Evolutionary conservation across 1,140 invertebrate species (phyloP).

Genomic region (Trinorchestia longiramus): DNA sequence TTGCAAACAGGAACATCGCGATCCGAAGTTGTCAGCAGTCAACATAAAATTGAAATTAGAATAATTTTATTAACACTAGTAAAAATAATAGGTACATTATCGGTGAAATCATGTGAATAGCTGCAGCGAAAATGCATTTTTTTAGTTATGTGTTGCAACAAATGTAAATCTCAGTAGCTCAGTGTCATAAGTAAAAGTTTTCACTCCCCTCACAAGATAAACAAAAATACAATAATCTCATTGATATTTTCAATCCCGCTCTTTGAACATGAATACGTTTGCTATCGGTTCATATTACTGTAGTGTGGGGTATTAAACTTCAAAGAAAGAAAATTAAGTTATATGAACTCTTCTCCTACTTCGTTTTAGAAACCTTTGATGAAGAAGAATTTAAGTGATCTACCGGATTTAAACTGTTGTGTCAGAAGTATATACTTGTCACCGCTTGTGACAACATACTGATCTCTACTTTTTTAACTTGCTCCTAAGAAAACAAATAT

Average conservation of each 20-base stretch:
- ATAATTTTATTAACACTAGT: neutral
- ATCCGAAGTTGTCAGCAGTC: neutral
- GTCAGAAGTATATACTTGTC: neutral
- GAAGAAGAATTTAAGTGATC: neutral
- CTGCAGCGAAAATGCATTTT: neutral
- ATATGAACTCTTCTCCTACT: neutral
- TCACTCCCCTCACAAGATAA: too few relatives aligned
- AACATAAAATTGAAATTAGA: neutral
- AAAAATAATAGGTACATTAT: neutral
- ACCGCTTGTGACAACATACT: neutral
- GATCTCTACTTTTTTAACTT: too few relatives aligned
- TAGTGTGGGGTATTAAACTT: neutral
- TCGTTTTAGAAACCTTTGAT: neutral
- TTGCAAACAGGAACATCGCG: neutral
- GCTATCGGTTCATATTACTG: neutral
- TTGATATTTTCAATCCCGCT: too few relatives aligned
- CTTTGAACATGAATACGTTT: neutral
- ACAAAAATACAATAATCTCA: too few relatives aligned
- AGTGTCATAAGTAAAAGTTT: too few relatives aligned
- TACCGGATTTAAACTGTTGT: neutral
- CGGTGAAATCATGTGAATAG: neutral
- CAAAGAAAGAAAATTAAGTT: neutral
- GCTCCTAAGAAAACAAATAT: too few relatives aligned
- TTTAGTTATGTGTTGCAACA: neutral
- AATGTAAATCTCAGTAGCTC: too few relatives aligned